Base-by-base conservation (phyloP, 2,888 invertebrate species). In the Macaria notata region DNA sequence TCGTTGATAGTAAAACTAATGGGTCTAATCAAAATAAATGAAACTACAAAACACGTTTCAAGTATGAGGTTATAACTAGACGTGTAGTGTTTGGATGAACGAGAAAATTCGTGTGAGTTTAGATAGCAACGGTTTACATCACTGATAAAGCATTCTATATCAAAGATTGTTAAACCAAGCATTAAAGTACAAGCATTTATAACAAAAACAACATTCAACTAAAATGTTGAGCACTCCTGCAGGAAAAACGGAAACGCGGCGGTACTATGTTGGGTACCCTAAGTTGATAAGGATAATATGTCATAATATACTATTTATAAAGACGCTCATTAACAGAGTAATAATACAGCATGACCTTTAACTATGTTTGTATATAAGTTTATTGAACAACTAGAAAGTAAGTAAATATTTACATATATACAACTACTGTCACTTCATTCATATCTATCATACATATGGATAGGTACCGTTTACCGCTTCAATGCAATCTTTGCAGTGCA, bases 231-330 rank as follows among this genome's bases (percentile, higher is more conserved):
- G 54, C 41, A 66, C 64, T 63, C 63, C 73, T 56, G 54, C 47
- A 71, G 79, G 79, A 76, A 77, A 78, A 76, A 65, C 64, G 62
- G 69, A 70, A 63, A 60, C 64, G 64, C 57, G 65, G 64, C 57
- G 65, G 69, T 61, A 57, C 52, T 58, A 53, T 43, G 29, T 38
- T 52, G 31, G 38, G 9, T 33, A 54, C 9, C 19, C 29, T 50
- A 53, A 42, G 38, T 19, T 48, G 54, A 59, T 55, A 52, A 59
- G 42, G 36, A 39, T 4, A 57, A 39, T 38, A 19, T 52, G 46
- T 46, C 7, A 57, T 48, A 53, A 46, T 46, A 53, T 19, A 31
- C 4, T 33, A 31, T 57, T 49, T 47, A 51, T 49, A 43, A 43
- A 44, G 33, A 36, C 7, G 7, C 33, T 36, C 3, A 36, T 36